These are phyloP conservation scores for Paralvinella palmiformis DNA, from an alignment of 1,140 invertebrate species.

Conservation along the genomic window DNA sequence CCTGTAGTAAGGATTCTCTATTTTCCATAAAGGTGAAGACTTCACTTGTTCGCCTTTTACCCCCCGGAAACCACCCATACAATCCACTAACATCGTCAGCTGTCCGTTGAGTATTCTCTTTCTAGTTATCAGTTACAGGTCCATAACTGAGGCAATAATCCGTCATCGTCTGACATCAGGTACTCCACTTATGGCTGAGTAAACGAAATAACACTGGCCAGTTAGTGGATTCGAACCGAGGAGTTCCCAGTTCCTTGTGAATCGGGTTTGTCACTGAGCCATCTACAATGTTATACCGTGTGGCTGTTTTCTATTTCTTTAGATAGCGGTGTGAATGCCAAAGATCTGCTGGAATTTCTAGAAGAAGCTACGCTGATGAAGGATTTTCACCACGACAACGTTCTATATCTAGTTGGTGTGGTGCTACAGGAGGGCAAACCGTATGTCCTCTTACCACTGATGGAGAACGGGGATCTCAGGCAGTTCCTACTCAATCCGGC, in stretches of 20 bases:
- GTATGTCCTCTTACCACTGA: conserved; percentile 49
- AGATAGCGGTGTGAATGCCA: conserved; percentile 27
- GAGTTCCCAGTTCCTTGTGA: not conserved
- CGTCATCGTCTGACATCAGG: not conserved
- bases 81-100: no score
- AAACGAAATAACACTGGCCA: not conserved
- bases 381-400: conserved; percentile 49
- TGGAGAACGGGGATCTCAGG: conserved; percentile 50
- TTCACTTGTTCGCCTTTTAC: no score
- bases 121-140: no score
- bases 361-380: conserved; percentile 47
- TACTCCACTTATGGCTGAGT: not conserved
- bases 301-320: not conserved
- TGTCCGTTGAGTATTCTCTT: no score
- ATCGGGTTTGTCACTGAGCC: not conserved
- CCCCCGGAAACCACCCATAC: no score
- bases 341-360: conserved; percentile 46
- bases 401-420: conserved; percentile 50
- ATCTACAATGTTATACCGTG: not conserved
- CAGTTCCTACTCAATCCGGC: conserved; percentile 47
- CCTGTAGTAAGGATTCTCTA: no score
- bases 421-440: conserved; percentile 44
- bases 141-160: no score
- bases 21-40: no score
- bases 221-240: not conserved